Evolutionary conservation across 2,888 invertebrate species (phyloP).

Genomic region (Eilema depressum): DNA sequence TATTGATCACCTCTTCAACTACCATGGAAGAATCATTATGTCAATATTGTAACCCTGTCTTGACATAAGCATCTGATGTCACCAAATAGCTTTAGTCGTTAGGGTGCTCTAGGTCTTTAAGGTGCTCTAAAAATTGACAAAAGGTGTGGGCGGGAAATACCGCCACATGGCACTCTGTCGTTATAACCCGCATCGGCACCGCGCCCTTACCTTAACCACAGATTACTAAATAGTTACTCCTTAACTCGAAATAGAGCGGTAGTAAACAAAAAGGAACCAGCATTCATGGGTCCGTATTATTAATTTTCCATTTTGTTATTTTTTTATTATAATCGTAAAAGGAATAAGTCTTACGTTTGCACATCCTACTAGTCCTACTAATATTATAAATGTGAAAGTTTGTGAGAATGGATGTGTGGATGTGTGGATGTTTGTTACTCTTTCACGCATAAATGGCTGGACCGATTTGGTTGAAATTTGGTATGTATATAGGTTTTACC

Average conservation of each 20-base stretch:
- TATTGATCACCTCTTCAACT: background rate
- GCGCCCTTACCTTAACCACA: background rate
- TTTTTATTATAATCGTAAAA: slow-evolving; percentile 66
- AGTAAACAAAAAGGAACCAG: slow-evolving; percentile 44
- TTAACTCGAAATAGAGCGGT: slow-evolving; percentile 33
- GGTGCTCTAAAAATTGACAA: slow-evolving; percentile 44
- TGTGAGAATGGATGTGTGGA: too few species aligned
- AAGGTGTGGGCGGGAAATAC: slow-evolving; percentile 26
- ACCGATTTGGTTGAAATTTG: too few species aligned
- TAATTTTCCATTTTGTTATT: slow-evolving; percentile 76
- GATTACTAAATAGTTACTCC: too few species aligned
- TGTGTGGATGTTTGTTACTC: too few species aligned
- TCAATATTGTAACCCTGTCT: background rate
- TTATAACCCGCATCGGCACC: background rate
- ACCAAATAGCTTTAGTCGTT: slow-evolving; percentile 37
- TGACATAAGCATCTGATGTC: slow-evolving; percentile 17
- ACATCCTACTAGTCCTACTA: too few species aligned
- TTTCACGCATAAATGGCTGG: too few species aligned
- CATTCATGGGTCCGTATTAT: slow-evolving; percentile 55
- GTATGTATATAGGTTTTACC: too few species aligned
- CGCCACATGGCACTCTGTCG: background rate
- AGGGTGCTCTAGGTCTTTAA: slow-evolving; percentile 39
- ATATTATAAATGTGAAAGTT: too few species aligned
- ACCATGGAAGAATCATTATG: background rate
- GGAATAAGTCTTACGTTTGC: slow-evolving; percentile 64